Percentiles rank a stretch among this genome's conserved stretches.
phyloP scores from a whole-genome alignment of 2,888 invertebrate genomes.

The Rhingia campestris region DNA sequence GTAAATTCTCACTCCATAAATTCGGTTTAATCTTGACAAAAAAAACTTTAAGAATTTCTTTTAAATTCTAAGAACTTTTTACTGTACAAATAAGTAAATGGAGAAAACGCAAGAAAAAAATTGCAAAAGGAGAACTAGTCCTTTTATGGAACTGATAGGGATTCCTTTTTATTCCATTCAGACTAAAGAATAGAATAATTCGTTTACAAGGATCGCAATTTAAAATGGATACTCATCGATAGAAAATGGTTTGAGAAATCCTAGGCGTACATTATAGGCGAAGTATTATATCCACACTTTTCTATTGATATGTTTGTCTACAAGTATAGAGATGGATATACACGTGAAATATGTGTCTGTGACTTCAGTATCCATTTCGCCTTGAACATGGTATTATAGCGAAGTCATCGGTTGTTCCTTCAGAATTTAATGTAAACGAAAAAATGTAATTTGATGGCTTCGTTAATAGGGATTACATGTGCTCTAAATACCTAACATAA shows the following conservation, averaged over 20 bases:
- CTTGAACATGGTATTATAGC: conserved; percentile 14
- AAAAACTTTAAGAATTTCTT: too few species aligned
- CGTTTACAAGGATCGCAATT: conserved; percentile 5
- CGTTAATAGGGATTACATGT: conserved; percentile 12
- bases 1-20: too few species aligned
- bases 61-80: too few species aligned
- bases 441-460: not conserved
- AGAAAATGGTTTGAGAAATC: conserved; percentile 4
- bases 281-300: conserved; percentile 21
- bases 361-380: conserved; percentile 2
- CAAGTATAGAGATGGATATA: too few species aligned
- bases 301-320: not conserved
- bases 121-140: conserved; percentile 33
- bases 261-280: conserved; percentile 21
- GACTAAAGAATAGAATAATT: conserved; percentile 31
- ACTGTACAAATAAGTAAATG: too few species aligned
- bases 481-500: conserved; percentile 1
- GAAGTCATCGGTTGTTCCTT: conserved; percentile 1
- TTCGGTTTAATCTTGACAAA: too few species aligned
- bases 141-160: conserved; percentile 40
- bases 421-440: not conserved
- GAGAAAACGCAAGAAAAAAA: conserved; percentile 23
- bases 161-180: conserved; percentile 21
- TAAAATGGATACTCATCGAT: conserved; percentile 18
- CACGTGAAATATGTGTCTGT: not conserved